A percentile compares a stretch with the other conserved stretches of the same genome.
Conservation (phyloP, 2,888 invertebrate species). For the Petrolisthes manimaculis region DNA sequence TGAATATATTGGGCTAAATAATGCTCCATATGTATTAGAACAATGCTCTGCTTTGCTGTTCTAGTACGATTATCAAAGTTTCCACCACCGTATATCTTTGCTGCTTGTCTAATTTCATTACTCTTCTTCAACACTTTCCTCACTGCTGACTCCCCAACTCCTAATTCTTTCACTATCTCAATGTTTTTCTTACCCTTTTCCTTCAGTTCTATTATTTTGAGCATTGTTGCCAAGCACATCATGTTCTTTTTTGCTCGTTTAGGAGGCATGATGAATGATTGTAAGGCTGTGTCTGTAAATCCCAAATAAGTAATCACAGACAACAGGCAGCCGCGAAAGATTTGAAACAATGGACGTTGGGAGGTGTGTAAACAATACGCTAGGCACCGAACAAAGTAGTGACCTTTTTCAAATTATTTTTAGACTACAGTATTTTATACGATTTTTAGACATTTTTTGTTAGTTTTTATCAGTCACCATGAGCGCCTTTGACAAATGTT, state of each 20-base stretch:
- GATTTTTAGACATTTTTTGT: too few species aligned
- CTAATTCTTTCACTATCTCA: background rate
- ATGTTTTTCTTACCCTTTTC: background rate
- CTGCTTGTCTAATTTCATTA: background rate
- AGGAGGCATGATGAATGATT: background rate
- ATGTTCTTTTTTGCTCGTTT: background rate
- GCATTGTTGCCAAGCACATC: background rate
- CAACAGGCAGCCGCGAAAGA: too few species aligned
- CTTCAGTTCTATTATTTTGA: background rate
- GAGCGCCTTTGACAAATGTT: too few species aligned
- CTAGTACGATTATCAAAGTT: background rate
- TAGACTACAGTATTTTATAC: too few species aligned
- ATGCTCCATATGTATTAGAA: background rate
- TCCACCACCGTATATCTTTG: background rate
- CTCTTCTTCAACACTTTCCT: background rate
- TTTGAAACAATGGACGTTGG: too few species aligned
- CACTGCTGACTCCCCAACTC: background rate
- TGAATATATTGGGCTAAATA: background rate
- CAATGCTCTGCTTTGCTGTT: too few species aligned
- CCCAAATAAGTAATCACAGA: too few species aligned
- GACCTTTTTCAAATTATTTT: too few species aligned
- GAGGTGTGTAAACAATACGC: too few species aligned
- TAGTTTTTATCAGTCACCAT: too few species aligned
- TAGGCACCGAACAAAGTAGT: too few species aligned
- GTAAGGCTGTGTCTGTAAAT: too few species aligned